Evolutionary conservation across 2,888 invertebrate species (phyloP), one percentile per base, ranked within the genome.

Genomic region (Xestia rhomboidea): DNA sequence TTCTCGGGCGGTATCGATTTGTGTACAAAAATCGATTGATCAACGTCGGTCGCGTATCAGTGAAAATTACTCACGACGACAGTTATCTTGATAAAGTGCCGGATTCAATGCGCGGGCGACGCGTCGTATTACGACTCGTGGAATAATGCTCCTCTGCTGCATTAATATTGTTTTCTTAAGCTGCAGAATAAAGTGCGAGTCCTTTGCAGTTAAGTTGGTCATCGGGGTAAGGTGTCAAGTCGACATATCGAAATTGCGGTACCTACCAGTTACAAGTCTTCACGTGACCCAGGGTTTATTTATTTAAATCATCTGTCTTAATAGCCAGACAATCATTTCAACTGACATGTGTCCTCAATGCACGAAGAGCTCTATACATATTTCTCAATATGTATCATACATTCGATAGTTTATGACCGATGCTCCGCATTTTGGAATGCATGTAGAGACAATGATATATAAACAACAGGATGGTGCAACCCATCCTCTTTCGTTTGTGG

Each of bases 31-130:
- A 93, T 94, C 95, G 93, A 96, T 95, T 93, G 92, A 94, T 96
- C 95, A 95, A 94, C 89, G 96, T 95, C 95, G 73, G 80, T 80
- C 68, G 82, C 73, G 87, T 94, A 95, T 94, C 94, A 91, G 84
- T 78, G 92, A 78, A 93, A 90, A 94, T 95, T 95, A 95, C 89
- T 96, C 94, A 95, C 87, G 83, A 82, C 57, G 93, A 93, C 94
- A 91, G 90, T 92, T 89, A 95, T 95, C 95, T 95, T 94, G 95
- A 95, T 95, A 93, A 94, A 94, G 89, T 81, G 89, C 76, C 80
- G 85, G 88, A 86, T 87, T 87, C 88, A 84, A 88, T 90, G 90
- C 90, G 91, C 87, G 67, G 77, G 87, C 89, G 90, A 77, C 77
- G 67, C 70, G 64, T 73, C 60, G 34, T 15, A 10, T n/a, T n/a